A percentile compares a stretch with the other conserved stretches of the same genome.
phyloP scores from a whole-genome alignment of 23 tunicate species.

The Styela plicata region DNA sequence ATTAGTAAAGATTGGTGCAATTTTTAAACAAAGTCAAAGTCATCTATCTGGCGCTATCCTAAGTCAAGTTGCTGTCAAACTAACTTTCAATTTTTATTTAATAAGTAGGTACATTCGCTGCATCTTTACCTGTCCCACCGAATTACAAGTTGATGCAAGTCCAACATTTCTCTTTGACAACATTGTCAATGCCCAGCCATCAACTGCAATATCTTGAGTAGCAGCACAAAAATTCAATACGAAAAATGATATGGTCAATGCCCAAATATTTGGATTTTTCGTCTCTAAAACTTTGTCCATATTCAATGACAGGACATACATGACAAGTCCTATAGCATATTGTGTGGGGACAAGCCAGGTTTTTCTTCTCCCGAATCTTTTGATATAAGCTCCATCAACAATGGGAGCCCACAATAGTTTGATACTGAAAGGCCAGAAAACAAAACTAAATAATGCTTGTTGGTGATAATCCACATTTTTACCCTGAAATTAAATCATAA shows the following conservation, averaged over 20 bases:
- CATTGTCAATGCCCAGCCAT: slow-evolving; percentile 99
- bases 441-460: slow-evolving; percentile 96
- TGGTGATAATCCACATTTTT: slow-evolving; percentile 73
- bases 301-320: slow-evolving; percentile 69
- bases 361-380: slow-evolving; percentile 86
- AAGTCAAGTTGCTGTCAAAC: too few species aligned
- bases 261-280: slow-evolving; percentile 47
- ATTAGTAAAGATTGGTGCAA: too few species aligned
- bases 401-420: slow-evolving; percentile 97
- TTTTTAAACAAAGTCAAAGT: too few species aligned
- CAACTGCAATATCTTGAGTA: slow-evolving; percentile 97
- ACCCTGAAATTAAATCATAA: slow-evolving; percentile 47
- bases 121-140: slow-evolving; percentile 98
- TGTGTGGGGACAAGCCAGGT: slow-evolving; percentile 96
- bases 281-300: slow-evolving; percentile 55
- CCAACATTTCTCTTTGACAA: slow-evolving; percentile 84
- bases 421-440: slow-evolving; percentile 96
- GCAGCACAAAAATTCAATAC: slow-evolving; percentile 93
- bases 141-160: slow-evolving; percentile 94
- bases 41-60: too few species aligned
- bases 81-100: too few species aligned
- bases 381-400: slow-evolving; percentile 85
- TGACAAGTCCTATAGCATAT: slow-evolving; percentile 70
- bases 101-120: too few species aligned
- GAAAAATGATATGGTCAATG: slow-evolving; percentile 72